Percentiles rank a stretch among this genome's conserved stretches.
Conservation (phyloP, 2,888 invertebrate genomes). For the Hydrotaea cyrtoneurina region DNA sequence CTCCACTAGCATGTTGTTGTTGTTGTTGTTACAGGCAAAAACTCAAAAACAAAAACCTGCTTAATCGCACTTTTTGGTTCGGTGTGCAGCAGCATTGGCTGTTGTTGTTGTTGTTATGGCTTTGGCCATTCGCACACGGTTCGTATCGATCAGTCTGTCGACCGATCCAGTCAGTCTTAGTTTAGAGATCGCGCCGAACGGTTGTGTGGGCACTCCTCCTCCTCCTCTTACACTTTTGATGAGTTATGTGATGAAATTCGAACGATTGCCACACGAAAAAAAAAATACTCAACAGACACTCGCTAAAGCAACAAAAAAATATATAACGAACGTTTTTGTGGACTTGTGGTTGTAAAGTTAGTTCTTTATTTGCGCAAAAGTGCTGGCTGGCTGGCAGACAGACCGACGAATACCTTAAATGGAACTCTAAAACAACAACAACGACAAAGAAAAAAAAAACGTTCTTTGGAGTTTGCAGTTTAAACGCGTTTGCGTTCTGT, state of each 20-base stretch:
- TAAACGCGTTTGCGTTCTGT: no score
- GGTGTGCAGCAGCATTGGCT: background rate
- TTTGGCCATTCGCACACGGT: slow-evolving; percentile 30
- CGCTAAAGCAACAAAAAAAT: background rate
- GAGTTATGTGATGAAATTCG: slow-evolving; percentile 19
- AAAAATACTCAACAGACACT: background rate
- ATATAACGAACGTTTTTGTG: slow-evolving; percentile 46
- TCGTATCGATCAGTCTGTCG: slow-evolving; percentile 25
- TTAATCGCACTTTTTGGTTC: slow-evolving; percentile 25
- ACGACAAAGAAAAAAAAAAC: no score
- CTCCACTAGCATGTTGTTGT: background rate
- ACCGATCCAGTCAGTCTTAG: slow-evolving; percentile 55
- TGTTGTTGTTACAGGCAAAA: background rate
- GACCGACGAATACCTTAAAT: background rate
- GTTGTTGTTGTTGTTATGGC: slow-evolving; percentile 41
- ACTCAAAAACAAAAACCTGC: slow-evolving; percentile 25
- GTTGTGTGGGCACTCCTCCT: slow-evolving; percentile 42
- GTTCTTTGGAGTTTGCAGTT: no score
- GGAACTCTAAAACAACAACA: background rate
- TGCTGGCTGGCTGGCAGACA: background rate
- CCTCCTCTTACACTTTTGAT: background rate
- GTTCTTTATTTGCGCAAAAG: background rate
- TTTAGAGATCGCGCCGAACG: slow-evolving; percentile 59
- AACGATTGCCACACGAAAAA: background rate
- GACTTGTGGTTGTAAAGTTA: background rate